A percentile compares a stretch with the other conserved stretches of the same genome.
Evolutionary conservation across 2,888 invertebrate genomes (phyloP).

Genomic region (Melieria crassipennis): DNA sequence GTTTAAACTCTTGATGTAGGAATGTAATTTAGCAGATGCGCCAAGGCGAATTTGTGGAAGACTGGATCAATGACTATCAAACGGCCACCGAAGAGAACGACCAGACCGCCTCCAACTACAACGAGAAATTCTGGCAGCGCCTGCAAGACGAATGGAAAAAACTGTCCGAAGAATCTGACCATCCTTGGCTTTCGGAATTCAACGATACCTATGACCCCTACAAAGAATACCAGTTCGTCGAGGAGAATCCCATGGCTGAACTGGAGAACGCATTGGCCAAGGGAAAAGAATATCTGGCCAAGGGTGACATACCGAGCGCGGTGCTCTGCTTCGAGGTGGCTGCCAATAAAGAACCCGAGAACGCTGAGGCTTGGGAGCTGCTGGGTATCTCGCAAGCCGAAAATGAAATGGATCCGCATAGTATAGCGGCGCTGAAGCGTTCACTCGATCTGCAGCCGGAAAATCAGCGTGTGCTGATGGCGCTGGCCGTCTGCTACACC

Average conservation of each 20-base stretch:
- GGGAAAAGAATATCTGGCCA: constrained; percentile 82
- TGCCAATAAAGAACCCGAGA: constrained; percentile 81
- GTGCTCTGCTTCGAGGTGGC: constrained; percentile 97
- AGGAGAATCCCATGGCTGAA: constrained; percentile 87
- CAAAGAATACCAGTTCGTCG: constrained; percentile 68
- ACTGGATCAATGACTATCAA: constrained; percentile 68
- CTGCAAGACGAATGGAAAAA: constrained; percentile 83
- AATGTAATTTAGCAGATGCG: not conserved
- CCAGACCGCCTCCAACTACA: constrained; percentile 71
- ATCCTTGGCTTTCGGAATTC: constrained; percentile 79
- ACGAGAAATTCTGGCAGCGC: constrained; percentile 72
- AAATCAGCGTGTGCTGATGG: constrained; percentile 86
- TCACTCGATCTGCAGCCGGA: constrained; percentile 82
- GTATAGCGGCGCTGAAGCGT: constrained; percentile 90
- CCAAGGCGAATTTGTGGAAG: constrained; percentile 31
- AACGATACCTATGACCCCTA: constrained; percentile 72
- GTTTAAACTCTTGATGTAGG: not conserved
- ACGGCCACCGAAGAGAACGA: constrained; percentile 71
- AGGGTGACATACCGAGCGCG: constrained; percentile 94
- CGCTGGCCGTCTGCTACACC: constrained; percentile 92
- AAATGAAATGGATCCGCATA: constrained; percentile 95
- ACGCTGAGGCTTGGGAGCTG: constrained; percentile 85
- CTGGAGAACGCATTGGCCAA: constrained; percentile 82
- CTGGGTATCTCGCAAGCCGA: constrained; percentile 95
- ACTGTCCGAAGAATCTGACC: constrained; percentile 72